Conservation (phyloP, 2,888 invertebrate species). For the Eurytoma adleriae region DNA sequence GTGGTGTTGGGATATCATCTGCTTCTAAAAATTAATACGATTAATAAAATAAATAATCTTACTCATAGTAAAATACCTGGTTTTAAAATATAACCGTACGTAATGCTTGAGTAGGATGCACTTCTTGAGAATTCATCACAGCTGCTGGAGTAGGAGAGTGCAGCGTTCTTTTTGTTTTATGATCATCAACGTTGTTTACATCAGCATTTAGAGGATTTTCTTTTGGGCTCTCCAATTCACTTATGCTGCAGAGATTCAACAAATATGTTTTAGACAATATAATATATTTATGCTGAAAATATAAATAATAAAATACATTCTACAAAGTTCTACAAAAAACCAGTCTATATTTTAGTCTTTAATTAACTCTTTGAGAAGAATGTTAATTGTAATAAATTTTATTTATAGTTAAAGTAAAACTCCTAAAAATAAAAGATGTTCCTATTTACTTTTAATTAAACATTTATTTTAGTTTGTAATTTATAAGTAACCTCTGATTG, state of each 20-base stretch:
- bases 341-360: background rate
- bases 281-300: slow-evolving; percentile 24
- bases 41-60: slow-evolving; percentile 3
- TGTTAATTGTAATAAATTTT: background rate
- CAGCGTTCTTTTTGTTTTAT: slow-evolving; percentile 31
- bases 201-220: slow-evolving; percentile 43
- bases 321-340: background rate
- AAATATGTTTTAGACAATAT: slow-evolving; percentile 51
- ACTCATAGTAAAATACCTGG: slow-evolving; percentile 7
- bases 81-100: slow-evolving; percentile 59
- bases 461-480: background rate
- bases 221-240: slow-evolving; percentile 58
- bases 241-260: slow-evolving; percentile 64
- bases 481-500: background rate
- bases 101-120: slow-evolving; percentile 62
- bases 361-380: background rate
- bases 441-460: background rate
- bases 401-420: too few species aligned
- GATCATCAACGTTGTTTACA: slow-evolving; percentile 25
- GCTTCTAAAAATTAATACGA: slow-evolving; percentile 61
- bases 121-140: slow-evolving; percentile 63
- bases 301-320: slow-evolving; percentile 3
- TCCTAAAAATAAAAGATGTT: too few species aligned
- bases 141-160: slow-evolving; percentile 49
- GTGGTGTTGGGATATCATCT: slow-evolving; percentile 80